Conservation (phyloP, 1,140 invertebrate species). For the Megalopta genalis region DNA sequence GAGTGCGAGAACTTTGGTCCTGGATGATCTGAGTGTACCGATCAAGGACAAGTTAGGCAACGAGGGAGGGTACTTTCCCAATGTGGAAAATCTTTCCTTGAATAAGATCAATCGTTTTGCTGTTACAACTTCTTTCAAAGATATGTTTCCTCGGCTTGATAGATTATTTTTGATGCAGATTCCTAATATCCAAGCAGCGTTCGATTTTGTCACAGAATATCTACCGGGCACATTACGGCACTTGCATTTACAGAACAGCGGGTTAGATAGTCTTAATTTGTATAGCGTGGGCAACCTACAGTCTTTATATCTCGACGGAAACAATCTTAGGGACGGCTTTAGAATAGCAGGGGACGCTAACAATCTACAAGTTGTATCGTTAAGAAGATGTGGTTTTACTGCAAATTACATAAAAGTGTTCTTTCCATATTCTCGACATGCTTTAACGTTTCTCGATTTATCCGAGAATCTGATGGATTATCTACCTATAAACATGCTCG, state of each 20-base stretch:
- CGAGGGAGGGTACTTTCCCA: neutral
- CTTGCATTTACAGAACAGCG: constrained; percentile 28
- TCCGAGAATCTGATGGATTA: neutral
- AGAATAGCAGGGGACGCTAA: neutral
- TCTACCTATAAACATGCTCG: too few relatives aligned
- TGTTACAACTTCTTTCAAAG: too few relatives aligned
- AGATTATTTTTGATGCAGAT: constrained; percentile 11
- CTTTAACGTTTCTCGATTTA: constrained; percentile 6
- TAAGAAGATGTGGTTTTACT: neutral
- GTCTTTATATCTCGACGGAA: constrained; percentile 10
- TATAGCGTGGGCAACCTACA: neutral
- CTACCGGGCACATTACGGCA: neutral
- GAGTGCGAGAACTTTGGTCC: neutral
- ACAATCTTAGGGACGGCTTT: neutral
- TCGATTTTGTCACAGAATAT: too few relatives aligned
- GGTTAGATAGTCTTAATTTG: neutral
- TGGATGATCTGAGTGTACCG: neutral
- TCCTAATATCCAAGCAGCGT: neutral
- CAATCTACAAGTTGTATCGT: neutral
- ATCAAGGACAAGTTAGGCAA: too few relatives aligned
- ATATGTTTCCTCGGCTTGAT: neutral
- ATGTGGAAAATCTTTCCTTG: constrained; percentile 17
- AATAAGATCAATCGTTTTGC: neutral
- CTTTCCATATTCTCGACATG: too few relatives aligned
- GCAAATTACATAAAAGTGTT: too few relatives aligned